A percentile compares a stretch with the other conserved stretches of the same genome.
Evolutionary conservation across 2,888 invertebrate genomes (phyloP).

Genomic region (Koerneria pararmatus): DNA sequence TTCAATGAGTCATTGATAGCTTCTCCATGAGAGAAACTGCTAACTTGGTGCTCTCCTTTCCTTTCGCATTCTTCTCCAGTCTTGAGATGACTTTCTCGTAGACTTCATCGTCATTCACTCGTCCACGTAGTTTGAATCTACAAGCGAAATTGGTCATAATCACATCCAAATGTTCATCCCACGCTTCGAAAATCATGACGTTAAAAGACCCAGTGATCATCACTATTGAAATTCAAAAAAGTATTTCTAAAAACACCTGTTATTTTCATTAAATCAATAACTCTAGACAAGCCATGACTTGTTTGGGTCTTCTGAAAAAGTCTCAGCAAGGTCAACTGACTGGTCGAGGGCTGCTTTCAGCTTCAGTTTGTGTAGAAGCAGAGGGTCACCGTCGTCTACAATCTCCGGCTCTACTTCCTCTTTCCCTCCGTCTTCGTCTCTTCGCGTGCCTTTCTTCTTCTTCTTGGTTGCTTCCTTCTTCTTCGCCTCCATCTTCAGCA

Average conservation of each 20-base stretch:
- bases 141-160: no score
- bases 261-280: background rate
- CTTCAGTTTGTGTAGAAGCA: conserved; percentile 44
- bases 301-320: no score
- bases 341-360: conserved; percentile 48
- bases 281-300: no score
- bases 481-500: conserved; percentile 50
- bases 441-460: conserved; percentile 41
- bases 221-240: background rate
- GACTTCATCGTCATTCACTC: conserved; percentile 43
- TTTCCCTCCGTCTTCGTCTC: conserved; percentile 32
- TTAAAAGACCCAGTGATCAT: background rate
- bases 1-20: conserved; percentile 1
- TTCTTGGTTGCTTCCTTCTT: conserved; percentile 52
- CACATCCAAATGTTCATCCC: no score
- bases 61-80: conserved; percentile 35
- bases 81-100: conserved; percentile 49
- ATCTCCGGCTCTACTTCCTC: conserved; percentile 29
- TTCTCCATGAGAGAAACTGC: background rate
- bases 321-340: conserved; percentile 16
- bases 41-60: conserved; percentile 31
- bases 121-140: conserved; percentile 48
- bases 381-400: conserved; percentile 40
- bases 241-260: background rate
- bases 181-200: no score